Conservation (phyloP, 2,888 invertebrate genomes). For the Noctuana brunneofusca region DNA sequence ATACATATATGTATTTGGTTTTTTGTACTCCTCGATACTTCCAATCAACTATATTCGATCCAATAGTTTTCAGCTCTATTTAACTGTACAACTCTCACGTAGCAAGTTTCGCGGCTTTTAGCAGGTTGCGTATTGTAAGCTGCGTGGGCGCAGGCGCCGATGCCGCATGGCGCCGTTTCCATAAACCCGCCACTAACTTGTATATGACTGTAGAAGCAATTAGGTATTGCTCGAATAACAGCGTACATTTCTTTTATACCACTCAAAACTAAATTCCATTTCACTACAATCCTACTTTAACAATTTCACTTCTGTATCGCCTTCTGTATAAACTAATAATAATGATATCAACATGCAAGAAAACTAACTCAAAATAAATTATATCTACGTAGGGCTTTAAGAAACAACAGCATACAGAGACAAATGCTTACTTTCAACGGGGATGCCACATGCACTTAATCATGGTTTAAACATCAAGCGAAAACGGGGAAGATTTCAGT, state of each 20-base stretch:
- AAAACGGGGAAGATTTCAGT: conserved; percentile 22
- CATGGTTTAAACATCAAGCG: conserved; percentile 31
- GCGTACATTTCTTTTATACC: not conserved
- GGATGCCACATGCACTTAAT: conserved; percentile 24
- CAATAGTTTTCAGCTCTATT: not conserved
- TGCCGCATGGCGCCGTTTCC: not conserved
- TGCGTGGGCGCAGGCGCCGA: conserved; percentile 17
- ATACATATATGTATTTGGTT: too few relatives aligned
- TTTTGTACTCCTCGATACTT: too few relatives aligned
- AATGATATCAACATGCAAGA: not conserved
- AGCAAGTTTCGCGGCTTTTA: conserved; percentile 9
- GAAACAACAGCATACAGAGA: conserved; percentile 7
- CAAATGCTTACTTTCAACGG: conserved; percentile 30
- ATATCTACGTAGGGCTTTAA: not conserved
- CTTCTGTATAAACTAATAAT: not conserved
- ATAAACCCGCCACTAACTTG: not conserved
- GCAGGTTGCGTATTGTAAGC: conserved; percentile 5
- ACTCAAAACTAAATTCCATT: too few relatives aligned
- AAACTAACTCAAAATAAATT: not conserved
- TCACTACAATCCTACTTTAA: too few relatives aligned
- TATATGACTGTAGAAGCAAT: not conserved
- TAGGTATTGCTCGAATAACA: not conserved
- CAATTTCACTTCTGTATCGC: not conserved
- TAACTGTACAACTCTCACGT: not conserved
- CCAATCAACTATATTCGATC: too few relatives aligned